Evolutionary conservation across 1,140 invertebrate genomes (phyloP).

Genomic region (Drosophila micromelanica): DNA sequence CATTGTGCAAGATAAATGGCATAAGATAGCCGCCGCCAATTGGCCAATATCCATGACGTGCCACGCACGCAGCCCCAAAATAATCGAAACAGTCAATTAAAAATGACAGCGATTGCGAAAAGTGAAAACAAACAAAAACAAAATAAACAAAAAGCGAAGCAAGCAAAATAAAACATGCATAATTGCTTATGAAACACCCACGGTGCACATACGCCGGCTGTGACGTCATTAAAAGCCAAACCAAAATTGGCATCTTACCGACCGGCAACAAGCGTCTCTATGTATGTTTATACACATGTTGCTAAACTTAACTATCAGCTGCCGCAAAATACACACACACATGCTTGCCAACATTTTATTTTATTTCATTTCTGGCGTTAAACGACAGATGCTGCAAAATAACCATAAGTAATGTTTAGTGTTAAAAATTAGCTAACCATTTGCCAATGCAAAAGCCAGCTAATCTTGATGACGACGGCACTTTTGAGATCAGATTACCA

Average conservation of each 20-base stretch:
- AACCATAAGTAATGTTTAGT: constrained; percentile 21
- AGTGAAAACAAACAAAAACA: constrained; percentile 37
- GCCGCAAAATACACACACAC: background rate
- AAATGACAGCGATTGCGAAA: constrained; percentile 38
- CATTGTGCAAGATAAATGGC: constrained; percentile 53
- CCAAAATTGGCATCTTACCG: constrained; percentile 42
- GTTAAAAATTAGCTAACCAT: constrained; percentile 25
- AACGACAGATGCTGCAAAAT: constrained; percentile 38
- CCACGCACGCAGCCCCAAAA: constrained; percentile 35
- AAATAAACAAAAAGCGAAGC: constrained; percentile 27
- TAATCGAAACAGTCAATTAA: constrained; percentile 52
- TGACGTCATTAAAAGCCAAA: constrained; percentile 34
- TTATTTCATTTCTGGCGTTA: background rate
- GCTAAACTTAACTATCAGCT: constrained; percentile 16
- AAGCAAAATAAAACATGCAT: constrained; percentile 21
- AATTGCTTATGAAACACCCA: constrained; percentile 33
- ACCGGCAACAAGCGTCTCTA: constrained; percentile 7
- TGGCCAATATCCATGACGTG: constrained; percentile 56
- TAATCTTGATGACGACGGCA: background rate
- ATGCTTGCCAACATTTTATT: constrained; percentile 19
- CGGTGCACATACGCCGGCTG: constrained; percentile 22
- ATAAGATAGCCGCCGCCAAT: constrained; percentile 48
- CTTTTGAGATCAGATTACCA: constrained; percentile 9
- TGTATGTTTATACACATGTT: background rate
- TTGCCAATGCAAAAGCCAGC: constrained; percentile 5